A percentile compares a stretch with the other conserved stretches of the same genome.
phyloP scores from a whole-genome alignment of 2,113 vertebrate species.

The Prunella fulvescens region DNA sequence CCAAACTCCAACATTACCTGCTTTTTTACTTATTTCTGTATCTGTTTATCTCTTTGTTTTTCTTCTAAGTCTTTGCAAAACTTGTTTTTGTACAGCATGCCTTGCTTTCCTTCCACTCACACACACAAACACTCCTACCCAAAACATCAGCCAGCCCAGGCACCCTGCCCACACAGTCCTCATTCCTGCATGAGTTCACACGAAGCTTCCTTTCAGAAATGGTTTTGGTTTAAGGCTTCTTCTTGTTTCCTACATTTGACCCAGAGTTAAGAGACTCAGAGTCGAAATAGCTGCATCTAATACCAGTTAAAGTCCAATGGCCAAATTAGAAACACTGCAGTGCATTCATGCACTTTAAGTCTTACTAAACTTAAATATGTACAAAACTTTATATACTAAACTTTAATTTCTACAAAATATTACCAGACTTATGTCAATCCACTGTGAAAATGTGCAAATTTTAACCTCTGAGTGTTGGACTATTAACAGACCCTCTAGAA shows the following conservation, averaged over 20 bases:
- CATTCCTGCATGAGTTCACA: background rate
- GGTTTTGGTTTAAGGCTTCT: background rate
- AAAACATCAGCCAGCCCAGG: background rate
- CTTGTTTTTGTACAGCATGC: background rate
- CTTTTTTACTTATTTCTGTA: background rate
- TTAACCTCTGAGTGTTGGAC: background rate
- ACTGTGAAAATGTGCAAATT: background rate
- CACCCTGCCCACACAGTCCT: slow-evolving; percentile 12
- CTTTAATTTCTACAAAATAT: background rate
- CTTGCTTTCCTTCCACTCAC: background rate
- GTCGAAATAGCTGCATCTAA: background rate
- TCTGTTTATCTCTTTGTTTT: background rate
- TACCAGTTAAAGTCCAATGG: background rate
- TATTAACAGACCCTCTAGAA: background rate
- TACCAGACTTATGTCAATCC: background rate
- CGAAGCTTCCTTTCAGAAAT: background rate
- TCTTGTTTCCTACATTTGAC: background rate
- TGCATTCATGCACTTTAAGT: background rate
- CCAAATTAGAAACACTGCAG: background rate
- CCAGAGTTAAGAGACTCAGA: background rate
- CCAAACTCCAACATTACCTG: background rate
- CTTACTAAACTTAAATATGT: background rate
- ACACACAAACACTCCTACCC: background rate
- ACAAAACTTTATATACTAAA: background rate
- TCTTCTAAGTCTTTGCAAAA: background rate